A percentile compares a stretch with the other conserved stretches of the same genome.
Conservation (phyloP, 2,113 vertebrate genomes). For the Theristicus caerulescens region DNA sequence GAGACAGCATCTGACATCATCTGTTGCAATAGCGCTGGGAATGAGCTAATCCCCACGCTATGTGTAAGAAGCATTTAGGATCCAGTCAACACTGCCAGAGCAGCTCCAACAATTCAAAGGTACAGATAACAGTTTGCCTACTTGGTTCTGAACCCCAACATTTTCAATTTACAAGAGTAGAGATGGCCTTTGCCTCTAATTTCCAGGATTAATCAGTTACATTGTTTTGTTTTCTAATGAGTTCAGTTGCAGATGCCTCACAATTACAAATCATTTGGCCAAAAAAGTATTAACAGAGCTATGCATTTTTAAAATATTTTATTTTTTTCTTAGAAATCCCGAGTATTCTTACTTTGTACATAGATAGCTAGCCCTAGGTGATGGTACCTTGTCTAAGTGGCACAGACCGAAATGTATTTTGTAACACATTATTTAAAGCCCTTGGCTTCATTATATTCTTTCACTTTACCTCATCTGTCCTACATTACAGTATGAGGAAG, state of each 20-base stretch:
- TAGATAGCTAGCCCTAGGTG: background rate
- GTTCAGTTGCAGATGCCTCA: background rate
- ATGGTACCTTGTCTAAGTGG: background rate
- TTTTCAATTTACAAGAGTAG: background rate
- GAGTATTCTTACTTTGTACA: background rate
- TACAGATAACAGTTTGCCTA: background rate
- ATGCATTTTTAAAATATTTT: background rate
- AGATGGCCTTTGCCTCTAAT: background rate
- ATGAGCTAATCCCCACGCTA: background rate
- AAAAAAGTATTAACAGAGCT: background rate
- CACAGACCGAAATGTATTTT: background rate
- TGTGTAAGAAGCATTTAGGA: background rate
- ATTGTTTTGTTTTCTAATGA: background rate
- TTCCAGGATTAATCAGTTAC: background rate
- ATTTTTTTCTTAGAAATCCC: background rate
- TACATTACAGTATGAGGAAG: background rate
- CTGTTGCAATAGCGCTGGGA: background rate
- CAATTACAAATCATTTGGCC: background rate
- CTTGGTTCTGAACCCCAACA: background rate
- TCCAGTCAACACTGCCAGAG: background rate
- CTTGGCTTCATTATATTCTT: background rate
- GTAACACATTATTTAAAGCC: background rate
- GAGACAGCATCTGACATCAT: background rate
- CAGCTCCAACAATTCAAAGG: background rate
- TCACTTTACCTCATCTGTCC: background rate